phyloP scores from a whole-genome alignment of 2,797 vertebrate species.

The Neosilurus mollespiculum region DNA sequence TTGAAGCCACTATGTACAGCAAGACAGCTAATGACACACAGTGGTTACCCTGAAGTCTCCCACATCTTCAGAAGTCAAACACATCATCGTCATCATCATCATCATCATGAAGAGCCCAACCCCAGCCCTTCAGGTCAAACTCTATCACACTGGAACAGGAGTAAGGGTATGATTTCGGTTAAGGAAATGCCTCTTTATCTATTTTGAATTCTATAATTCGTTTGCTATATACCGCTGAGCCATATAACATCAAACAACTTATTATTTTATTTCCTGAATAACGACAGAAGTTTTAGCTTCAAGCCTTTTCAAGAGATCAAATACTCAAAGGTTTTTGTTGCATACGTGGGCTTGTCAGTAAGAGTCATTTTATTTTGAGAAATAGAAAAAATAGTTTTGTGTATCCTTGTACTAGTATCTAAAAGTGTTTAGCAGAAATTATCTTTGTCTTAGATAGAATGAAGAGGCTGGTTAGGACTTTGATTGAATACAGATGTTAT shows the following conservation, averaged over 20 bases:
- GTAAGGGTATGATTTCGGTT: slow-evolving; percentile 58
- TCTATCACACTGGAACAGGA: slow-evolving; percentile 95
- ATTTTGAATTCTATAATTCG: background rate
- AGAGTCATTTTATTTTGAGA: background rate
- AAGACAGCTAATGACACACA: slow-evolving; percentile 60
- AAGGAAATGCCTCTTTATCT: background rate
- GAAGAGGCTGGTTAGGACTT: background rate
- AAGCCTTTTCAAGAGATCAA: background rate
- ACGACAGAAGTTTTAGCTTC: background rate
- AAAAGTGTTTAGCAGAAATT: background rate
- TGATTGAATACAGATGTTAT: background rate
- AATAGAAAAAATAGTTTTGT: background rate
- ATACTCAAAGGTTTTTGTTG: background rate
- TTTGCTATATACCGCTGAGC: background rate
- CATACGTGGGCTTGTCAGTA: too few species aligned
- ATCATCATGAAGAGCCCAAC: slow-evolving; percentile 94
- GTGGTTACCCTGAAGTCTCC: slow-evolving; percentile 71
- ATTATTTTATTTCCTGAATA: background rate
- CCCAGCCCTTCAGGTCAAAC: slow-evolving; percentile 96
- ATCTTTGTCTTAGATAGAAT: background rate
- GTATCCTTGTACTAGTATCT: background rate
- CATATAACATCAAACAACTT: background rate
- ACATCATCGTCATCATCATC: slow-evolving; percentile 92
- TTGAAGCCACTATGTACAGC: background rate
- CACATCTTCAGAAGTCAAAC: slow-evolving; percentile 95